Conservation (phyloP, 2,888 invertebrate genomes). For the Lepeophtheirus nordmannii region DNA sequence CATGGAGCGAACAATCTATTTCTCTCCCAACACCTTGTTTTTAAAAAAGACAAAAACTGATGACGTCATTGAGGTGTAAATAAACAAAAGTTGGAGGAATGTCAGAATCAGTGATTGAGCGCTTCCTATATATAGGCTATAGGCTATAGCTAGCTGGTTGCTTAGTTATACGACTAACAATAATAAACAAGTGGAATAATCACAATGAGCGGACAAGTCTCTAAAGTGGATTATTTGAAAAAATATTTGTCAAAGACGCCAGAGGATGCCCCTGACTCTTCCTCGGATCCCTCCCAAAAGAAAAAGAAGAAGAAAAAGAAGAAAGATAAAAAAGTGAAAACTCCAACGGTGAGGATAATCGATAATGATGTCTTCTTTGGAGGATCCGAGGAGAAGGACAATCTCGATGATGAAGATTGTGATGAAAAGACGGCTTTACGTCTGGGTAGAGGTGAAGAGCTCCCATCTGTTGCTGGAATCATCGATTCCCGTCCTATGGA, state of each 20-base stretch:
- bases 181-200: no score
- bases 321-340: neutral
- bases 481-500: slow-evolving; percentile 64
- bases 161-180: no score
- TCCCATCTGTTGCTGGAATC: slow-evolving; percentile 72
- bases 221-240: slow-evolving; percentile 14
- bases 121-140: no score
- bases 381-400: slow-evolving; percentile 33
- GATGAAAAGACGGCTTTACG: slow-evolving; percentile 31
- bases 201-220: neutral
- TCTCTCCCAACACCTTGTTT: no score
- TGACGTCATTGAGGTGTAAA: no score
- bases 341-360: neutral
- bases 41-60: no score
- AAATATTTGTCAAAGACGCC: slow-evolving; percentile 6
- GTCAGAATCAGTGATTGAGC: no score
- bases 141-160: no score
- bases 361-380: neutral
- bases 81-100: no score
- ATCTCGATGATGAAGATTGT: slow-evolving; percentile 47
- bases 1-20: no score
- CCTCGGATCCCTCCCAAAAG: neutral
- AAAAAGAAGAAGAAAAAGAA: slow-evolving; percentile 19
- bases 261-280: neutral
- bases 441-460: slow-evolving; percentile 57